Evolutionary conservation across 2,113 vertebrate genomes (phyloP).

Genomic region (Boulengeromyrus knoepffleri): DNA sequence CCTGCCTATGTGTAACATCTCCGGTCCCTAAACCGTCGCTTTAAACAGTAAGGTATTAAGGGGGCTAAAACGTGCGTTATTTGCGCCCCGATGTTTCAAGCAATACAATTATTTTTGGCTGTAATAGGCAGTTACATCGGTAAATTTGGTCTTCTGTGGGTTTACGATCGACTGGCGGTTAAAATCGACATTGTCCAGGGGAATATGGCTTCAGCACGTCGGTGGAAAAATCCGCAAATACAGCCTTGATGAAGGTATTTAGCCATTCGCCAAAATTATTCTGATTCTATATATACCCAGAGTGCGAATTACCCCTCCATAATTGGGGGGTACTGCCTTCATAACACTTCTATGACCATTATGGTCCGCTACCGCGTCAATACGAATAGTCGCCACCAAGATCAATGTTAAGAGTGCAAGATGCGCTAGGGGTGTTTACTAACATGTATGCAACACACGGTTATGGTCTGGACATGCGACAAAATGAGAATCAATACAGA

Average conservation of each 20-base stretch:
- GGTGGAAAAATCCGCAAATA: background rate
- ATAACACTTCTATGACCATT: too few relatives aligned
- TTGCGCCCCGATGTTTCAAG: background rate
- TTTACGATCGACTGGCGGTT: background rate
- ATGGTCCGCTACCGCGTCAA: too few relatives aligned
- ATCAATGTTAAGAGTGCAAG: too few relatives aligned
- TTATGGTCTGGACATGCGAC: too few relatives aligned
- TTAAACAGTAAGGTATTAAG: background rate
- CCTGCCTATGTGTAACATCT: background rate
- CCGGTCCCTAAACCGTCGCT: background rate
- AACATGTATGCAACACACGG: too few relatives aligned
- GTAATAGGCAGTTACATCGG: background rate
- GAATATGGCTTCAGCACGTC: background rate
- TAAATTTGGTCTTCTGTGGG: background rate
- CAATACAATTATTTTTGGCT: background rate
- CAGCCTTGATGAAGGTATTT: background rate
- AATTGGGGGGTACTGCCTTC: too few relatives aligned
- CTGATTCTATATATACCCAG: background rate
- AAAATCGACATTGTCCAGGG: background rate
- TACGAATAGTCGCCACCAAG: too few relatives aligned
- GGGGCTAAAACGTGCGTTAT: background rate
- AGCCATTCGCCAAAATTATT: background rate
- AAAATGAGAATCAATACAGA: too few relatives aligned
- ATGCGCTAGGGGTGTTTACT: too few relatives aligned
- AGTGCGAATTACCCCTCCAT: too few relatives aligned